phyloP scores from a whole-genome alignment of 1,140 invertebrate genomes.

The Drosophila neocordata region DNA sequence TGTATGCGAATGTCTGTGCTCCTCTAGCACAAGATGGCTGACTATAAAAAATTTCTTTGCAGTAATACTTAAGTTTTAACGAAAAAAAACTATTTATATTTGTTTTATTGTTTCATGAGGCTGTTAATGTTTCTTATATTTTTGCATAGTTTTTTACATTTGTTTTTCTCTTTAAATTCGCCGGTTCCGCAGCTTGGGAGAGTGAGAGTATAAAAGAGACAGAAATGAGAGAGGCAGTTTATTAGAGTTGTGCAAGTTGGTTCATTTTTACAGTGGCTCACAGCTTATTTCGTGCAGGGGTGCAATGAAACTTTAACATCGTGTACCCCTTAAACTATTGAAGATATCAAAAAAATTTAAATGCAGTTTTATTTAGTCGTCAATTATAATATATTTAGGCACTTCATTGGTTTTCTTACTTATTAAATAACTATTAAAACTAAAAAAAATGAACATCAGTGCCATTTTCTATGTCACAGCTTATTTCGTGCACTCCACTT shows the following conservation, averaged over 20 bases:
- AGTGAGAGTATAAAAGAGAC: constrained; percentile 8
- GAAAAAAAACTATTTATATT: neutral
- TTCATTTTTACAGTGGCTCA: too few species aligned
- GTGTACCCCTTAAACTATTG: too few species aligned
- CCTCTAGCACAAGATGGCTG: constrained; percentile 39
- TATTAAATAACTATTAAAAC: too few species aligned
- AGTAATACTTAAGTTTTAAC: neutral
- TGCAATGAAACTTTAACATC: too few species aligned
- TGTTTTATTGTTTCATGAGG: constrained; percentile 41
- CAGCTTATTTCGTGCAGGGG: too few species aligned
- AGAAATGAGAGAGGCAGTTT: neutral
- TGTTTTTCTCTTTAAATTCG: constrained; percentile 69
- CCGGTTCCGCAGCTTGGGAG: constrained; percentile 38
- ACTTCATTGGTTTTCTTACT: too few species aligned
- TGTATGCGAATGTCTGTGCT: neutral
- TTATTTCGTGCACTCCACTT: too few species aligned
- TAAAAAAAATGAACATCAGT: too few species aligned
- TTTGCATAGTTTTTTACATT: constrained; percentile 47
- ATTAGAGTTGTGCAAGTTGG: neutral
- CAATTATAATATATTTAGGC: too few species aligned
- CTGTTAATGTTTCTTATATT: constrained; percentile 48
- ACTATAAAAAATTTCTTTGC: neutral
- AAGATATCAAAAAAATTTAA: too few species aligned
- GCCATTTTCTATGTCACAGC: too few species aligned
- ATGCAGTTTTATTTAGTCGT: too few species aligned